Base-by-base conservation (phyloP, 2,113 vertebrate genomes). In the Heliornis fulica region DNA sequence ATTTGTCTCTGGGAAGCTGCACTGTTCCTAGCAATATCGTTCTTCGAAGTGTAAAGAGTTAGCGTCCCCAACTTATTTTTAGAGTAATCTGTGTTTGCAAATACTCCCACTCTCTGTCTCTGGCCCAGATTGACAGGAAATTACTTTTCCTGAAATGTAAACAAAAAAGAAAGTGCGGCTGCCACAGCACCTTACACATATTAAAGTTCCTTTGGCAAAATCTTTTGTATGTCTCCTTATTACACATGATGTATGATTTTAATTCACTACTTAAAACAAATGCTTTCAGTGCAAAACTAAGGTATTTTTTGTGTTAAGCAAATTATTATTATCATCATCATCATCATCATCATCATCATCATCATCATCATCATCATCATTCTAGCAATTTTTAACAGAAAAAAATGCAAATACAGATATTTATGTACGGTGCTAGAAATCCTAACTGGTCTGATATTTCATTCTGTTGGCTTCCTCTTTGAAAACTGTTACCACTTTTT, bases 21-120 rank as follows among this genome's bases (percentile, higher is more conserved):
- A 18, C 21, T 17, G 12, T 78, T 94, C 61, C 77, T 64, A 81
- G 50, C 15, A 13, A 13, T 51, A 38, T 41, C 6, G 1, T 53
- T 92, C 60, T 82, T 79, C 17, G 0, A 85, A 93, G 31, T 60
- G 48, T 59, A 61, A 31, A 81, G 76, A 90, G 60, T 38, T 85
- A 77, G 36, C 1, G 21, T 86, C 95, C 94, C 68, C 46, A 53
- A 36, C 10, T 83, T 94, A 77, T 83, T 96, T 97, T 96, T 95
- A 95, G 92, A 80, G 63, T 54, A 94, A 96, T 61, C 81, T 80
- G 32, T 83, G 54, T 82, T 95, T 95, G 46, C n/a, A 95, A 96
- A 87, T 26, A 36, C 57, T 79, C 50, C 40, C 19, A 72, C 64
- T 26, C 23, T 90, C 66, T 4, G 2, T 92, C 38, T 56, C 38